Conservation (phyloP, 2,113 vertebrate species). For the mouse (Mus musculus) region GRCm39 chr7:78427001-78427500, state of each 20-base stretch:
- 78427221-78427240: background rate
- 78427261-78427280: background rate
- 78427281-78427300: background rate
- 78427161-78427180: background rate
- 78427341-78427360: background rate
- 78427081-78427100: background rate
- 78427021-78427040: no score
- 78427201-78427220: background rate
- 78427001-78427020: background rate
- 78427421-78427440: background rate
- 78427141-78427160: background rate
- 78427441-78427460: background rate
- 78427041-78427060: background rate
- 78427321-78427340: background rate
- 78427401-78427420: background rate
- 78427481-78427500: slow-evolving; percentile 19
- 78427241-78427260: no score
- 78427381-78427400: background rate
- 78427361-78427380: background rate
- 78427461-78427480: background rate
- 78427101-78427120: background rate
- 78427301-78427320: background rate
- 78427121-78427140: background rate
- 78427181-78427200: background rate
- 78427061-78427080: background rate